These are phyloP conservation scores for Tholera decimalis DNA, from an alignment of 2,888 invertebrate genomes.

Conservation along the genomic window DNA sequence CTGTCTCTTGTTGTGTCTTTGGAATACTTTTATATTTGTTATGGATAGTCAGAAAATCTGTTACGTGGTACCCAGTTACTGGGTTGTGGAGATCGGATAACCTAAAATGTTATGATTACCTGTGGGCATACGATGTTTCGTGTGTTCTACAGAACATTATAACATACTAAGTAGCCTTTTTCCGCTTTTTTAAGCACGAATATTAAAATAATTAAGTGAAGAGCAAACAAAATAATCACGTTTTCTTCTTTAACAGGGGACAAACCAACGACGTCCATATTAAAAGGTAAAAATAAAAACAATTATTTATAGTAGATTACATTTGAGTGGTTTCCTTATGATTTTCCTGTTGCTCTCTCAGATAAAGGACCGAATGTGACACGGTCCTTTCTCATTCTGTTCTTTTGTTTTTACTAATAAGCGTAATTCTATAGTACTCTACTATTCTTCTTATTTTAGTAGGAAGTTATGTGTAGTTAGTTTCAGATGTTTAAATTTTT, in stretches of 20 bases:
- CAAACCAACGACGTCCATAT: constrained; percentile 32
- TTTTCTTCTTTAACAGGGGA: constrained; percentile 41
- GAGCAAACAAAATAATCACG: constrained; percentile 19
- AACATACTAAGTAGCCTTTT: not conserved
- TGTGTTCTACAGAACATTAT: not conserved
- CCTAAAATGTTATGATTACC: too few species aligned
- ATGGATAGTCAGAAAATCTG: too few species aligned
- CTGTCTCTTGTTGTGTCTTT: too few species aligned
- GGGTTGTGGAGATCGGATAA: too few species aligned
- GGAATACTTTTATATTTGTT: too few species aligned
- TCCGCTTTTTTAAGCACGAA: not conserved
- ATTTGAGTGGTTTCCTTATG: constrained; percentile 11
- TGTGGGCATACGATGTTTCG: not conserved
- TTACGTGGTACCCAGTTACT: too few species aligned
- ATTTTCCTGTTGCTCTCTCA: constrained; percentile 1
- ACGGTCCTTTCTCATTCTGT: not conserved
- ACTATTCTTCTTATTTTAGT: too few species aligned
- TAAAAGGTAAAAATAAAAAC: constrained; percentile 41
- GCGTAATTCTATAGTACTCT: not conserved
- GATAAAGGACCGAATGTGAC: not conserved
- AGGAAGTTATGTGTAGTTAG: too few species aligned
- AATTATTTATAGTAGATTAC: constrained; percentile 38
- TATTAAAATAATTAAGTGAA: not conserved
- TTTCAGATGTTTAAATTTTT: not conserved
- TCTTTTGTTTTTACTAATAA: not conserved